Base-by-base conservation (phyloP, 2,113 vertebrate species). In the Pyxicephalus adspersus region DNA sequence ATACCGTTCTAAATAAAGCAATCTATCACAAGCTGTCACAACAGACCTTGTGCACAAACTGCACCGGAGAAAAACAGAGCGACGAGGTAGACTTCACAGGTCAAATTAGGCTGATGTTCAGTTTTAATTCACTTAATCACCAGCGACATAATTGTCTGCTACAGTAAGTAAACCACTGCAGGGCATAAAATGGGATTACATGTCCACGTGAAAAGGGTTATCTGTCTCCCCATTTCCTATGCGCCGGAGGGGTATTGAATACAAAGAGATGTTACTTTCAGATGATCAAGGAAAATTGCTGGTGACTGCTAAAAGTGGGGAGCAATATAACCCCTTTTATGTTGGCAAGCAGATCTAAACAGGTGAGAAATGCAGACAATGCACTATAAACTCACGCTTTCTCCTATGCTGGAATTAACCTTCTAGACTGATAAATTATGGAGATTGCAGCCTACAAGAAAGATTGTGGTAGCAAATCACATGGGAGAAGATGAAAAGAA, bases 21-120 rank as follows among this genome's bases (percentile, higher is more conserved):
- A 98, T 99, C 96, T 94, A 98, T 99, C 96, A 98, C 94, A 77
- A 89, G 89, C 93, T 94, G 94, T 92, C 94, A 91, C 85, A 90
- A 93, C 92, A 91, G 92, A 93, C 91, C 92, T 90, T 65, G 50
- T 74, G 64, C 45, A 74, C 22, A 82, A 65, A 75, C 80, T 28
- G 60, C 38, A 11, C 51, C 50, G 90, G 23, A 89, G 89, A 91
- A 87, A 89, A 85, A 83, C 85, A 83, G 90, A 94, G 92, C 92
- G 92, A 83, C 86, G 83, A 89, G 94, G 92, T 92, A 92, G 93
- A 93, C 95, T 91, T 86, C 92, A 92, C 94, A 92, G 96, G 94
- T 95, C 95, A 95, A 91, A 95, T 92, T 91, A 94, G 92, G 94
- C 89, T 68, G 88, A 90, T 90, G 86, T 88, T 92, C 91, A 92